Percentiles rank a stretch among this genome's conserved stretches.
These are phyloP conservation scores for Caenorhabditis sp. DNA, from an alignment of 2,888 invertebrate species.

Conservation along the genomic window DNA sequence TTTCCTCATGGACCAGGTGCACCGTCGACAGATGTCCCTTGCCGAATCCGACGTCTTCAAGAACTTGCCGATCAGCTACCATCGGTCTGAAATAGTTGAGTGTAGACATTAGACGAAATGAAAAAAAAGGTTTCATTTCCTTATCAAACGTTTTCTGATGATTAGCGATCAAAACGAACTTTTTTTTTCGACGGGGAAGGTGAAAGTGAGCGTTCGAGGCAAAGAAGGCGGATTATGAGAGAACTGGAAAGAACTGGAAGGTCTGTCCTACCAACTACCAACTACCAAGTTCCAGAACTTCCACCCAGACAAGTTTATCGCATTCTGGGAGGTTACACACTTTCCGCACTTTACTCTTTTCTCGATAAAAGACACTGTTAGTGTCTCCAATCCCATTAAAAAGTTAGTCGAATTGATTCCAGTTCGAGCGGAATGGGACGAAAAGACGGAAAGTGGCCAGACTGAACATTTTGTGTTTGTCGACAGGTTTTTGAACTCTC, in stretches of 20 bases:
- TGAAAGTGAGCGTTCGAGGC: too few species aligned
- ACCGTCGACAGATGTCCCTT: conserved; percentile 38
- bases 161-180: too few species aligned
- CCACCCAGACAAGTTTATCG: background rate
- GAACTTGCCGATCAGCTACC: conserved; percentile 3
- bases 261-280: too few species aligned
- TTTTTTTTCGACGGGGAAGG: too few species aligned
- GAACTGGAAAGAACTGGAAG: background rate
- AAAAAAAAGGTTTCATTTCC: background rate
- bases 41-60: conserved; percentile 43
- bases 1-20: conserved; percentile 13
- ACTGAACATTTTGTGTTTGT: conserved; percentile 8
- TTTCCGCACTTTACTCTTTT: conserved; percentile 4
- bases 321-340: background rate
- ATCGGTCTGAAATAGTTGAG: conserved; percentile 16
- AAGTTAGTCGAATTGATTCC: too few species aligned
- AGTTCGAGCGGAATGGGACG: too few species aligned
- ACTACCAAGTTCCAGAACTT: background rate
- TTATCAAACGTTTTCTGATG: too few species aligned
- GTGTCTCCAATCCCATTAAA: too few species aligned
- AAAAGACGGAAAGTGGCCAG: background rate
- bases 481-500: conserved; percentile 48
- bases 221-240: too few species aligned
- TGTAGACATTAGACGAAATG: background rate
- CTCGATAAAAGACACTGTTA: too few species aligned